A percentile compares a stretch with the other conserved stretches of the same genome.
Conservation (phyloP, 2,113 vertebrate genomes). For the Phrynosoma platyrhinos region DNA sequence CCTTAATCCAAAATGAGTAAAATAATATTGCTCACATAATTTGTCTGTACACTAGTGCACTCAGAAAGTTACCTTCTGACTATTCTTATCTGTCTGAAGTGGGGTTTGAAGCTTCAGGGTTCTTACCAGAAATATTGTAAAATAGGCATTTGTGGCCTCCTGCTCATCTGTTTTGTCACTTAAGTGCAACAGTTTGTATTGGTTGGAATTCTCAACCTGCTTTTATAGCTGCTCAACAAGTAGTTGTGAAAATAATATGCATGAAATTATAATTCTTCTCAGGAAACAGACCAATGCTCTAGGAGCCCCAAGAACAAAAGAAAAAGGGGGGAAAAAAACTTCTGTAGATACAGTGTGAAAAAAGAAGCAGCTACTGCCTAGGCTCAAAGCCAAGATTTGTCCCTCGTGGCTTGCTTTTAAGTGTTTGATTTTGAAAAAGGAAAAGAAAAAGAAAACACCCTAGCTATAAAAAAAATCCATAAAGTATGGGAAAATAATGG, state of each 20-base stretch:
- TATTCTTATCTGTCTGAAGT: background rate
- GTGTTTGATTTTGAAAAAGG: conserved; percentile 16
- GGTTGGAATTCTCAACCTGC: background rate
- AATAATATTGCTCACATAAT: background rate
- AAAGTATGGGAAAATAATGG: conserved; percentile 1
- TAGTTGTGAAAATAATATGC: background rate
- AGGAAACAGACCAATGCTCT: accelerated
- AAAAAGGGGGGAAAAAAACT: background rate
- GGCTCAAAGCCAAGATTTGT: background rate
- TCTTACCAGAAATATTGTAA: background rate
- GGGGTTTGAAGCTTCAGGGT: background rate
- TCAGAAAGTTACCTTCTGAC: background rate
- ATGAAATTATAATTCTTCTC: background rate
- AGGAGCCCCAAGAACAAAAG: background rate
- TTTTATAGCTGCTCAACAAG: background rate
- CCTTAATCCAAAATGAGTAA: background rate
- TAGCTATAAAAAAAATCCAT: background rate
- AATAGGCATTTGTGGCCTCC: background rate
- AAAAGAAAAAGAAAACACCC: background rate
- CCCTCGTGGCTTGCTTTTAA: background rate
- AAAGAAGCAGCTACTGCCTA: accelerated
- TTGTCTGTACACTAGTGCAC: background rate
- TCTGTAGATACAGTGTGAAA: background rate
- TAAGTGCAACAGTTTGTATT: background rate
- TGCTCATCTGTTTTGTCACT: background rate